Evolutionary conservation across 1,140 invertebrate genomes (phyloP).

Genomic region (Neodiprion pinetum): DNA sequence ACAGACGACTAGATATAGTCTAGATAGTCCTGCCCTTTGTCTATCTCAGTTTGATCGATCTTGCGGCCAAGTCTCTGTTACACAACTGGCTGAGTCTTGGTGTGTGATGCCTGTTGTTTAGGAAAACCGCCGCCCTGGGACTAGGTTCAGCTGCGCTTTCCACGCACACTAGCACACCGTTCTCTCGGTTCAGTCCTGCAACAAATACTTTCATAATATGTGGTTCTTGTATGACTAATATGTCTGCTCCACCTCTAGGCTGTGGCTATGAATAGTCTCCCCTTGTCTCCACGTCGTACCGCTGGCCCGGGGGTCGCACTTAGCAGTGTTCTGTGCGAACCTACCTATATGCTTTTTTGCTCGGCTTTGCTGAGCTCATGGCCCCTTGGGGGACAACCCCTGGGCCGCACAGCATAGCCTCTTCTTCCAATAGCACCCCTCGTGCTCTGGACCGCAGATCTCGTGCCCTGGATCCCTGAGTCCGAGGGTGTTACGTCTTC

Average conservation of each 20-base stretch:
- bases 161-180: neutral
- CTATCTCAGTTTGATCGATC: neutral
- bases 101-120: neutral
- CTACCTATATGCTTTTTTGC: no score
- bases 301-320: no score
- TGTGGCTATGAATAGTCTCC: neutral
- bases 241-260: neutral
- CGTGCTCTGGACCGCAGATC: no score
- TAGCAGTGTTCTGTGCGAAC: no score
- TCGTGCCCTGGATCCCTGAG: no score
- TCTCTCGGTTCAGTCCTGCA: neutral
- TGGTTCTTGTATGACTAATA: neutral
- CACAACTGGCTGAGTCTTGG: neutral
- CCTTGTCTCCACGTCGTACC: no score
- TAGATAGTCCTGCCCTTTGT: neutral
- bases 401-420: no score
- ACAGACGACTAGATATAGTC: neutral
- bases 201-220: neutral
- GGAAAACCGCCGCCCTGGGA: conserved; percentile 4
- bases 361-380: no score
- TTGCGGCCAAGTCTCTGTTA: neutral
- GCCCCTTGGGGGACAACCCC: no score
- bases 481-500: no score
- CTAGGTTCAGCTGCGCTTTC: neutral
- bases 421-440: no score